Evolutionary conservation across 2,888 invertebrate species (phyloP), one percentile per base, ranked within the genome.

Genomic region (Pollenia angustigena): DNA sequence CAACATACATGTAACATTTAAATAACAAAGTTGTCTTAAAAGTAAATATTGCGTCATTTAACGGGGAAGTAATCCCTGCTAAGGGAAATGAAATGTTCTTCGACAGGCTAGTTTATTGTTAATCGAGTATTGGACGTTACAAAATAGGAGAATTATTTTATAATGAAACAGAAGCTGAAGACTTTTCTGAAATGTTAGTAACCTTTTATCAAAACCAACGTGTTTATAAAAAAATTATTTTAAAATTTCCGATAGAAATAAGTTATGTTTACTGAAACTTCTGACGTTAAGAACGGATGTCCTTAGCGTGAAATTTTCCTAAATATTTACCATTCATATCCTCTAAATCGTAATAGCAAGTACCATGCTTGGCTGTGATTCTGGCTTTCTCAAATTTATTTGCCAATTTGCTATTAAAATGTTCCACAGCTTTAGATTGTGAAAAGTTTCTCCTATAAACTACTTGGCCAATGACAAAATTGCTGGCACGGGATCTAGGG

Each of bases 151-250:
- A 52, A 71, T 54, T 52, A 16, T 42, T 16, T 12, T 42, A 40
- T 54, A 71, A 54, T 32, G 54, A 71, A 42, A 11, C 71, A 71
- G 7, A 71, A n/a, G 54, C 54, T 56, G 71, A 71, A 71, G 71
- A 52, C 54, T 3, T 18, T 56, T n/a, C 1, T 58, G 4, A 18
- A 18, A 18, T 1, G 18, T 18, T 18, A 18, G 18, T 18, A 18
- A 1, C 18, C 18, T 18, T 18, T 18, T 1, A n/a, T 18, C 1
- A 18, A 18, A 18, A 18, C 18, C 18, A 18, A 18, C 18, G 18
- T 18, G 18, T 18, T 18, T 18, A 18, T 1, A 18, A 18, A 18
- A 18, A 18, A 18, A 18, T 18, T 1, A 18, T 18, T 18, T 18
- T 18, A 18, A 18, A 18, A 18, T 18, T 18, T 18, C 18, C 18